A percentile compares a stretch with the other conserved stretches of the same genome.
Conservation (phyloP, 2,888 invertebrate genomes). For the Plebejus argus region DNA sequence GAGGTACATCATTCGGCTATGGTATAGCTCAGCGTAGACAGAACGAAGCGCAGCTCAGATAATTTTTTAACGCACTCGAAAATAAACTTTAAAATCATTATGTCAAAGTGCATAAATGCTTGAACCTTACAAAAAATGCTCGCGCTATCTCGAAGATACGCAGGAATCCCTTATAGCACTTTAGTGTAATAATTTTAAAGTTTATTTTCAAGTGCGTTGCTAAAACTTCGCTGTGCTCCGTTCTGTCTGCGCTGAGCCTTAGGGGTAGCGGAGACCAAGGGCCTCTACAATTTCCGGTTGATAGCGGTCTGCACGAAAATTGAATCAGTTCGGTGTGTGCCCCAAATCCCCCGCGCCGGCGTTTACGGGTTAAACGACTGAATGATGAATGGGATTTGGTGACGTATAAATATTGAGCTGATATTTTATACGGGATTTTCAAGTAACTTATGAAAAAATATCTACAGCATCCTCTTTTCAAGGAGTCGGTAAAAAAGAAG, state of each 20-base stretch:
- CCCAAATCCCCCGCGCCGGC: slow-evolving; percentile 26
- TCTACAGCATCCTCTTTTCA: neutral
- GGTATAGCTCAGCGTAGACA: neutral
- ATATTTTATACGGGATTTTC: neutral
- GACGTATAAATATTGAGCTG: neutral
- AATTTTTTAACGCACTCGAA: too few relatives aligned
- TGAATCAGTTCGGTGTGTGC: slow-evolving; percentile 46
- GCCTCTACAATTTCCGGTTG: slow-evolving; percentile 51
- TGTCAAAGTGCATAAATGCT: too few relatives aligned
- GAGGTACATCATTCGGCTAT: slow-evolving; percentile 36
- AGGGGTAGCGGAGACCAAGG: slow-evolving; percentile 42
- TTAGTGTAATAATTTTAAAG: too few relatives aligned
- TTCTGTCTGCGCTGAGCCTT: too few relatives aligned
- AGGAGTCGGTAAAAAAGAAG: too few relatives aligned
- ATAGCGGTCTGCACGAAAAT: slow-evolving; percentile 48
- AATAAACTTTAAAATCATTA: too few relatives aligned
- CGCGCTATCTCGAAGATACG: too few relatives aligned
- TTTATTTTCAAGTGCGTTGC: too few relatives aligned
- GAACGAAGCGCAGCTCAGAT: too few relatives aligned
- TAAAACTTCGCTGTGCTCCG: too few relatives aligned
- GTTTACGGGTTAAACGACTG: slow-evolving; percentile 9
- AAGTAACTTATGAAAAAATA: neutral
- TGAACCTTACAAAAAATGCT: too few relatives aligned
- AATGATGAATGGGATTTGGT: neutral
- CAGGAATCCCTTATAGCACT: too few relatives aligned